Evolutionary conservation across 1,140 invertebrate species (phyloP).

Genomic region (Ips nitidus): DNA sequence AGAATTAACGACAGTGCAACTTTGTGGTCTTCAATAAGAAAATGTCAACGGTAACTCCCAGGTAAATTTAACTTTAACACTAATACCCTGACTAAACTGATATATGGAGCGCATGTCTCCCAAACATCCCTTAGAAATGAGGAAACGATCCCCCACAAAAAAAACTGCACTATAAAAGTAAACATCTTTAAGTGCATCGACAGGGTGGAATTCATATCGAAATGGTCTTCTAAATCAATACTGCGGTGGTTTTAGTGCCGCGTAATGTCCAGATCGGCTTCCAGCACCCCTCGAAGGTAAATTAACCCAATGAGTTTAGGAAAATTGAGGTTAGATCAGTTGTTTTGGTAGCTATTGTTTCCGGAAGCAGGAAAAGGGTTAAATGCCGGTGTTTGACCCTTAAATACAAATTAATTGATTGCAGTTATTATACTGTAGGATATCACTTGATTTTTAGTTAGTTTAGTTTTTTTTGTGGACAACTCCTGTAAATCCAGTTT

Average conservation of each 20-base stretch:
- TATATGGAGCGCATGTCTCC: conserved; percentile 12
- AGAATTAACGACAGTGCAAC: too few species aligned
- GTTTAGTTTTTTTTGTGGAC: too few species aligned
- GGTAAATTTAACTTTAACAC: background rate
- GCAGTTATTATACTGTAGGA: too few species aligned
- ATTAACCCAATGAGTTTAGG: background rate
- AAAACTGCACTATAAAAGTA: conserved; percentile 10
- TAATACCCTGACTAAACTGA: conserved; percentile 9
- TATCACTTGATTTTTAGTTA: too few species aligned
- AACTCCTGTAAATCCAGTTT: too few species aligned
- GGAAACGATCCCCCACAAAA: background rate
- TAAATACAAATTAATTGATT: background rate
- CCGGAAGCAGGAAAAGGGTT: background rate
- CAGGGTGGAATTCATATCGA: background rate
- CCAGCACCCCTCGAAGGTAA: conserved; percentile 18
- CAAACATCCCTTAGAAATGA: conserved; percentile 9
- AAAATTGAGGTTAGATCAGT: background rate
- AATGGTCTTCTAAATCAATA: background rate
- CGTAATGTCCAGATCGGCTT: conserved; percentile 8
- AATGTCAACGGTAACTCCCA: background rate
- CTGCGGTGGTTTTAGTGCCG: background rate
- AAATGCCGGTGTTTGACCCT: background rate
- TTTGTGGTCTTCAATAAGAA: background rate
- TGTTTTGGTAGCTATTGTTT: too few species aligned
- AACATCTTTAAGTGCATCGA: background rate